phyloP scores from a whole-genome alignment of 1,140 invertebrate genomes.

The Lordiphosa stackelbergi region DNA sequence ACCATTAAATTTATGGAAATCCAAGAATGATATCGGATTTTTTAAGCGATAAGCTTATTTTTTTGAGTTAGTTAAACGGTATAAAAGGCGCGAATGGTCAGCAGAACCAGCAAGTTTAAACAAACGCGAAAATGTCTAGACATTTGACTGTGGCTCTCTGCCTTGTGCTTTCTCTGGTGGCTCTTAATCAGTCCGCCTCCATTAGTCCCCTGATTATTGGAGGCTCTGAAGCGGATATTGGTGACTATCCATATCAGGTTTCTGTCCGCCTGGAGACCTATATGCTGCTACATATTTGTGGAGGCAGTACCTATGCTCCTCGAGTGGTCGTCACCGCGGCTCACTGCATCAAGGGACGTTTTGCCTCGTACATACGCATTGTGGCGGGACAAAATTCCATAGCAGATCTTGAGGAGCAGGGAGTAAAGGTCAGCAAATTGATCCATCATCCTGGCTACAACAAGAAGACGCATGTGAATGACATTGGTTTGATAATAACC shows the following conservation, averaged over 20 bases:
- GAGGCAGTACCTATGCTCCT: constrained; percentile 77
- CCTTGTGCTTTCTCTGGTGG: constrained; percentile 23
- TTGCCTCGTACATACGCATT: constrained; percentile 51
- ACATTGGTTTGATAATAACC: constrained; percentile 70
- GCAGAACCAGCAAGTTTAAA: constrained; percentile 8
- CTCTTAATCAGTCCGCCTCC: constrained; percentile 25
- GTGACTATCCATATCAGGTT: constrained; percentile 54
- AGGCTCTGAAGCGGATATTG: constrained; percentile 44
- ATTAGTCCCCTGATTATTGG: constrained; percentile 52
- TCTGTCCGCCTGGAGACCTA: constrained; percentile 61
- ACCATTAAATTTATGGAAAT: constrained; percentile 40
- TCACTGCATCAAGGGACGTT: constrained; percentile 78
- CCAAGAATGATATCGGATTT: constrained; percentile 35
- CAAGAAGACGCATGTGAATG: constrained; percentile 60
- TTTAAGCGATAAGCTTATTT: constrained; percentile 28
- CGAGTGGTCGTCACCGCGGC: constrained; percentile 80
- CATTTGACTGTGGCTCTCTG: constrained; percentile 34
- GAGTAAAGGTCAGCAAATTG: constrained; percentile 55
- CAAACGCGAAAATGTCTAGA: constrained; percentile 28
- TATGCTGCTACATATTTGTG: constrained; percentile 61
- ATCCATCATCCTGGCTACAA: constrained; percentile 58
- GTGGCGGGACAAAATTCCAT: constrained; percentile 61
- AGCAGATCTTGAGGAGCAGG: constrained; percentile 56
- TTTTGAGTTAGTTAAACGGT: constrained; percentile 3
- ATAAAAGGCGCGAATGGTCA: constrained; percentile 19